A percentile compares a stretch with the other conserved stretches of the same genome.
Conservation (phyloP, 2,797 vertebrate genomes). For the Cuniculus paca region DNA sequence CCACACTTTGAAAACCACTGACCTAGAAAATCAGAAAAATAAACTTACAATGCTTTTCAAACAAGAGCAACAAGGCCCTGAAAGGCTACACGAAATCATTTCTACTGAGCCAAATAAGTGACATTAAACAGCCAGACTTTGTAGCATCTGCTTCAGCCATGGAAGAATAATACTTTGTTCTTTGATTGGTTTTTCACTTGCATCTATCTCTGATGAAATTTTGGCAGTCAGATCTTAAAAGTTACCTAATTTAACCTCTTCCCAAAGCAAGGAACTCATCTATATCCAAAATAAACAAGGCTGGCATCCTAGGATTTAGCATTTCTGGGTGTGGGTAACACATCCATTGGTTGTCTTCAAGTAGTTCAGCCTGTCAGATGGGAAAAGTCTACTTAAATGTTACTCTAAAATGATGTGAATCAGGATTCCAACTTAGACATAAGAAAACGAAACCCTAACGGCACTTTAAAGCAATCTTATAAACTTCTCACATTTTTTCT, state of each 20-base stretch:
- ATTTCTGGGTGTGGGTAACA: not conserved
- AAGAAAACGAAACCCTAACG: not conserved
- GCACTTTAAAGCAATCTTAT: conserved; percentile 1
- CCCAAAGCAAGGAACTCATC: not conserved
- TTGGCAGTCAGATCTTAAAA: conserved; percentile 26
- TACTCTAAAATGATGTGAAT: conserved; percentile 13
- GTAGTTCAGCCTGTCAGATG: not conserved
- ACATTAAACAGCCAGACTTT: too few relatives aligned
- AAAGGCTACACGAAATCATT: not conserved
- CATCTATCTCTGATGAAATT: not conserved
- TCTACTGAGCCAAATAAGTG: not conserved
- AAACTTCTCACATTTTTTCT: not conserved
- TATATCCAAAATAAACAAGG: not conserved
- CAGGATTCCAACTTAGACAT: not conserved
- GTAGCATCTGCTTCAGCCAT: not conserved
- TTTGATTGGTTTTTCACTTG: not conserved
- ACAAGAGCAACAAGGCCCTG: not conserved
- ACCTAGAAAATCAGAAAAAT: conserved; percentile 42
- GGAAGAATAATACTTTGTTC: not conserved
- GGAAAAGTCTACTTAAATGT: not conserved
- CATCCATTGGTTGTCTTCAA: not conserved
- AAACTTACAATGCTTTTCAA: not conserved
- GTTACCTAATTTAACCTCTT: not conserved
- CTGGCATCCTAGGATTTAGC: not conserved
- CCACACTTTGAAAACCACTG: not conserved